Percentiles rank a stretch among this genome's conserved stretches.
Conservation (phyloP, 2,888 invertebrate genomes). For the Cetonia aurata region DNA sequence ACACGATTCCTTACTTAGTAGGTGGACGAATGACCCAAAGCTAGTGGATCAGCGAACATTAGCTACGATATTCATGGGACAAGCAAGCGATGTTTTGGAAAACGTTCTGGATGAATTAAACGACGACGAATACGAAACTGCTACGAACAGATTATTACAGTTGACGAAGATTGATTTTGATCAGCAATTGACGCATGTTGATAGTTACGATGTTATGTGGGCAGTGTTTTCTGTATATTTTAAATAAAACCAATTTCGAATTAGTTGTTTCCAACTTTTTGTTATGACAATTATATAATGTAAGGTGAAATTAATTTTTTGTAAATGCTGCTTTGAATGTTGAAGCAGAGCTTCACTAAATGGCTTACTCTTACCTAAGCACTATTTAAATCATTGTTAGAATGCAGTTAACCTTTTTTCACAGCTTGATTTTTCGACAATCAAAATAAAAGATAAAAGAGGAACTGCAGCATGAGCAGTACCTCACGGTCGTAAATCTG, state of each 20-base stretch:
- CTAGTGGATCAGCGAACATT: slow-evolving; percentile 92
- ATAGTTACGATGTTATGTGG: slow-evolving; percentile 78
- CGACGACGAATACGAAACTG: slow-evolving; percentile 94
- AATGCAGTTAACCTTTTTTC: no score
- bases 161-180: slow-evolving; percentile 83
- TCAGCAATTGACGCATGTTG: slow-evolving; percentile 74
- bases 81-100: slow-evolving; percentile 95
- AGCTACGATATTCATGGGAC: slow-evolving; percentile 89
- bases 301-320: no score
- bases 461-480: background rate
- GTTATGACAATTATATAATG: no score
- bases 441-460: no score
- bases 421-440: slow-evolving; percentile 12
- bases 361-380: no score
- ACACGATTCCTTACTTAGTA: slow-evolving; percentile 91
- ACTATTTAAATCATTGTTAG: no score
- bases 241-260: slow-evolving; percentile 27
- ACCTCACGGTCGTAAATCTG: slow-evolving; percentile 23
- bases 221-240: slow-evolving; percentile 72
- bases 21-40: slow-evolving; percentile 94
- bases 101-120: slow-evolving; percentile 96
- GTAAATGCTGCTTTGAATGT: no score
- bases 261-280: background rate
- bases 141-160: slow-evolving; percentile 92
- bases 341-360: no score